Evolutionary conservation across 2,113 vertebrate species (phyloP).

Genomic region (Eupsittula cactorum): DNA sequence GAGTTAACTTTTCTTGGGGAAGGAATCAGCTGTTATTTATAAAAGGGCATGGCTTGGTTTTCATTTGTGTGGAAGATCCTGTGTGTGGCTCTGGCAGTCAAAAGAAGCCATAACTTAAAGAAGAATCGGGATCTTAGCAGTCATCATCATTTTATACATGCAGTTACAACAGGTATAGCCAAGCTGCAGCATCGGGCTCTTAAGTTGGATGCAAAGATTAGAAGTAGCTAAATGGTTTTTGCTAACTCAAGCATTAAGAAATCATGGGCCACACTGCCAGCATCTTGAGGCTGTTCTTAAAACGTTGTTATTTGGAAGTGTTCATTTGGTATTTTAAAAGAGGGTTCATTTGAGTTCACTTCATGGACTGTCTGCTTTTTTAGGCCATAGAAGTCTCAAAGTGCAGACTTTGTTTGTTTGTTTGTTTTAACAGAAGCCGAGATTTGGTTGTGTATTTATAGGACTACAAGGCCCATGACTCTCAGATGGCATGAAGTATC

Average conservation of each 20-base stretch:
- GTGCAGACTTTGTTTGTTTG: neutral
- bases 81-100: neutral
- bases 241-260: neutral
- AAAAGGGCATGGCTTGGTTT: neutral
- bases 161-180: neutral
- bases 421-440: neutral
- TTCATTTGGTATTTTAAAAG: neutral
- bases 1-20: neutral
- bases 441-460: slow-evolving; percentile 34
- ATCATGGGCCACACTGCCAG: neutral
- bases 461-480: neutral
- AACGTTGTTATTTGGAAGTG: neutral
- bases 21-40: neutral
- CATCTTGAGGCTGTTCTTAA: neutral
- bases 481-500: slow-evolving; percentile 7
- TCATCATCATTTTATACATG: neutral
- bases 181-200: neutral
- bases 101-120: slow-evolving; percentile 27
- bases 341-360: neutral
- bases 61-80: neutral
- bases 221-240: neutral
- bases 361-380: slow-evolving; percentile 12
- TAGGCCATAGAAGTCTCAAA: slow-evolving; percentile 1
- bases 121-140: neutral
- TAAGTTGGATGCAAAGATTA: neutral